Conservation (phyloP, 2,797 vertebrate genomes). For the Sebastiscus albofasciatus region DNA sequence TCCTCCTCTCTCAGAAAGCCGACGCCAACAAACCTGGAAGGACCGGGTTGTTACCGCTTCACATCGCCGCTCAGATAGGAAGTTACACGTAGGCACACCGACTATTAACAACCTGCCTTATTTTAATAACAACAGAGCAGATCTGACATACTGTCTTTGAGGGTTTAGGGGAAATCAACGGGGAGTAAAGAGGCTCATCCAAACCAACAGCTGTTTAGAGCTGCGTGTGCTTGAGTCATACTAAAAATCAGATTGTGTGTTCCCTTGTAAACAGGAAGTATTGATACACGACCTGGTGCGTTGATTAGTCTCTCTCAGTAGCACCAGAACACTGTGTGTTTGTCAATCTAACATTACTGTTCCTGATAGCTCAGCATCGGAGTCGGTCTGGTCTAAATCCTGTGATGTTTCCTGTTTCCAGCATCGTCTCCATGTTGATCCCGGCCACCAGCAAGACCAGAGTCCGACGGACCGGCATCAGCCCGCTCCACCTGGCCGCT, state of each 20-base stretch:
- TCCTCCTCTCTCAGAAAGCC: constrained; percentile 90
- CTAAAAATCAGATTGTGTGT: neutral
- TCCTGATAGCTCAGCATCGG: neutral
- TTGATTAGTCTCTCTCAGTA: neutral
- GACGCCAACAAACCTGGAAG: constrained; percentile 93
- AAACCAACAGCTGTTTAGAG: neutral
- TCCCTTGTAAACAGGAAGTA: neutral
- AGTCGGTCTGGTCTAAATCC: neutral
- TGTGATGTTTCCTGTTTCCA: constrained; percentile 55
- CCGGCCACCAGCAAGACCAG: constrained; percentile 88
- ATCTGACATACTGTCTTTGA: neutral
- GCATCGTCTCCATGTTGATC: constrained; percentile 91
- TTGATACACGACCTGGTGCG: neutral
- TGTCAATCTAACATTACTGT: neutral
- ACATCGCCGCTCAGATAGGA: constrained; percentile 89
- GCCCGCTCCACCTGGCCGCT: constrained; percentile 92
- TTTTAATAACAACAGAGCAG: neutral
- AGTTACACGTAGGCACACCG: constrained; percentile 80
- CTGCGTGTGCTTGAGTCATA: neutral
- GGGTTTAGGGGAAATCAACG: neutral
- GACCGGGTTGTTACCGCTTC: constrained; percentile 89
- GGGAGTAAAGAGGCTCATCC: neutral
- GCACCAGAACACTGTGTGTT: neutral
- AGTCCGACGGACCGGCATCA: constrained; percentile 89
- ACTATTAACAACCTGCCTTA: neutral